Evolutionary conservation across 1,140 invertebrate genomes (phyloP).

Genomic region (Onthophagus taurus): DNA sequence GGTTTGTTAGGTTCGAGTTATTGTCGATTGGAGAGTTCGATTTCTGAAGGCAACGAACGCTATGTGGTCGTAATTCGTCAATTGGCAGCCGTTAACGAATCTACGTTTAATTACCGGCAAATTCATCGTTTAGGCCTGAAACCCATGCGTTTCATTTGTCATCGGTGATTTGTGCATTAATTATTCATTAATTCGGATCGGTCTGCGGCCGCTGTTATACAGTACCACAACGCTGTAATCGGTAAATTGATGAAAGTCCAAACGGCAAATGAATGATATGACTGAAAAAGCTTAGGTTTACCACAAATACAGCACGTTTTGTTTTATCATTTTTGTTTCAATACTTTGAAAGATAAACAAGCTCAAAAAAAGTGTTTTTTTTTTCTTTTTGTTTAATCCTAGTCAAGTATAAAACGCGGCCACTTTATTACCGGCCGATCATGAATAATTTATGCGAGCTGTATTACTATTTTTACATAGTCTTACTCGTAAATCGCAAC

Average conservation of each 20-base stretch:
- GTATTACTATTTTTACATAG: slow-evolving; percentile 10
- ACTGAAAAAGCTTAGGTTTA: neutral
- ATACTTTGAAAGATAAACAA: neutral
- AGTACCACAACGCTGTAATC: neutral
- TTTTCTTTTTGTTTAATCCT: slow-evolving; percentile 7
- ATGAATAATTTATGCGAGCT: slow-evolving; percentile 3
- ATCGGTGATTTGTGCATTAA: neutral
- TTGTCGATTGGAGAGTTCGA: too few species aligned
- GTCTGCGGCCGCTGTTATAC: neutral
- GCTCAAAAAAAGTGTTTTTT: too few species aligned
- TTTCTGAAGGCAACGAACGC: too few species aligned
- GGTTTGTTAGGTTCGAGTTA: too few species aligned
- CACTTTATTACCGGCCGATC: slow-evolving; percentile 5
- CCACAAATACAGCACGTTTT: neutral
- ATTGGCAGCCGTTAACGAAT: too few species aligned
- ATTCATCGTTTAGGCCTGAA: neutral
- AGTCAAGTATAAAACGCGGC: slow-evolving; percentile 2
- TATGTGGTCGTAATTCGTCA: too few species aligned
- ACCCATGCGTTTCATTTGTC: neutral
- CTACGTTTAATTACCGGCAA: slow-evolving; percentile 3
- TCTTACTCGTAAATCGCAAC: slow-evolving; percentile 3
- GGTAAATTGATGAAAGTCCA: neutral
- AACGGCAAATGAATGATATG: too few species aligned
- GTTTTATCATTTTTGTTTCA: slow-evolving; percentile 2
- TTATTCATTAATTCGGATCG: neutral